Evolutionary conservation across 2,113 vertebrate species (phyloP).

Genomic region (Osmerus eperlanus): DNA sequence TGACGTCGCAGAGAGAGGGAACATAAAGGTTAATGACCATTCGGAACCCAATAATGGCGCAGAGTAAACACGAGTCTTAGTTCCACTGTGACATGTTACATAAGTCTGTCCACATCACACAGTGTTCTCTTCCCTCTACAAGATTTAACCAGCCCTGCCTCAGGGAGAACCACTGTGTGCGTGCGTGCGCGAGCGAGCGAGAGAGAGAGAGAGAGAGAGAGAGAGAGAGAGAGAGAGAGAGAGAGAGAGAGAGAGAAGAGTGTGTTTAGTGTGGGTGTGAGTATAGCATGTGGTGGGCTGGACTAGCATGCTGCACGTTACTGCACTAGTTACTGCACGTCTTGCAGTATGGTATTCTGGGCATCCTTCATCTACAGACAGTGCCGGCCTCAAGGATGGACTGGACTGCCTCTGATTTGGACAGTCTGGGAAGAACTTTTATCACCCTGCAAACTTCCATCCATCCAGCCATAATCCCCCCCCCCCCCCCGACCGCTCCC

Average conservation of each 20-base stretch:
- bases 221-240: too few species aligned
- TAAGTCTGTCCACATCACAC: slow-evolving; percentile 41
- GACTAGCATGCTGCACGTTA: too few species aligned
- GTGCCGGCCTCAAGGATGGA: too few species aligned
- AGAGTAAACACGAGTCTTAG: slow-evolving; percentile 55
- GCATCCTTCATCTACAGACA: too few species aligned
- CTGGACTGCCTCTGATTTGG: too few species aligned
- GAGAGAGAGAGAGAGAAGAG: too few species aligned
- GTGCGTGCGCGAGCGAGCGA: not conserved
- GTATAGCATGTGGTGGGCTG: not conserved
- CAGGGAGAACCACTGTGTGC: not conserved
- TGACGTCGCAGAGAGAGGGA: slow-evolving; percentile 45
- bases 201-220: too few species aligned
- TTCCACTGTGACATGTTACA: slow-evolving; percentile 44
- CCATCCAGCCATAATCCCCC: not conserved
- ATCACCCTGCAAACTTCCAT: too few species aligned
- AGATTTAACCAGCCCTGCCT: slow-evolving; percentile 35
- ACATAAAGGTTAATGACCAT: slow-evolving; percentile 63
- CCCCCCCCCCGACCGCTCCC: not conserved
- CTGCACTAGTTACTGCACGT: too few species aligned
- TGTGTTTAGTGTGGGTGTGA: not conserved
- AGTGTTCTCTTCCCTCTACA: slow-evolving; percentile 49
- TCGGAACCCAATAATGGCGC: slow-evolving; percentile 52
- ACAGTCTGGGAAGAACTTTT: too few species aligned
- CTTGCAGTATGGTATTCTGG: too few species aligned